Evolutionary conservation across 2,113 vertebrate species (phyloP), one percentile per base, ranked within the genome.

Genomic region (Oreotrochilus melanogaster): DNA sequence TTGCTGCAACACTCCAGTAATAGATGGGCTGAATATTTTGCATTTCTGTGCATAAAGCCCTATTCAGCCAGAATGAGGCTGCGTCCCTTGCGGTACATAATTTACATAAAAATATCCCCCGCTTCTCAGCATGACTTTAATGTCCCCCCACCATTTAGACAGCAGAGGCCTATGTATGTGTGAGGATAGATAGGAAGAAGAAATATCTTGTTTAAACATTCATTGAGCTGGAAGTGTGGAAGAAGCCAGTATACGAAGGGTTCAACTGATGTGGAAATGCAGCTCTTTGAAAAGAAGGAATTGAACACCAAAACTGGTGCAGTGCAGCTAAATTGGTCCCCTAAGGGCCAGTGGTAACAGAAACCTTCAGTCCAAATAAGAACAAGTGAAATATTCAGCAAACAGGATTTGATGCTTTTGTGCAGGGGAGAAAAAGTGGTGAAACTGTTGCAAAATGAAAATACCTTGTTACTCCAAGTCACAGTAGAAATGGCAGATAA

Each of bases 241-340:
- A 96, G 91, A 85, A 72, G 75, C 85, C 92, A 96, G 82, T 66
- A 85, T 43, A 92, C 0, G 10, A 95, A 93, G 87, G 87, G 89
- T 97, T 94, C 75, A 95, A 94, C 86, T 96, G 96, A 96, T 94
- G 93, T 96, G 95, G 90, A 97, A 97, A 97, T 85, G 76, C 73
- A 90, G 74, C 76, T 92, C 92, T 97, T 96, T 97, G 91, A 94
- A 96, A 95, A 88, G 90, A 71, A 83, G 82, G 85, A 93, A 83
- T 2, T 86, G 91, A 94, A 92, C 93, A 92, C 96, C 95, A 95
- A 95, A 96, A 92, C 92, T 95, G 85, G 84, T 91, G 96, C 91
- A 90, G 80, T 88, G 88, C 86, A 84, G 84, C 84, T 97, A 97
- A 97, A 96, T 96, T 96, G 89, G 94, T 96, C 95, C 96, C 96